These are phyloP conservation scores for Sebastes schlegelii DNA, from an alignment of 2,113 vertebrate species.

Conservation along the genomic window DNA sequence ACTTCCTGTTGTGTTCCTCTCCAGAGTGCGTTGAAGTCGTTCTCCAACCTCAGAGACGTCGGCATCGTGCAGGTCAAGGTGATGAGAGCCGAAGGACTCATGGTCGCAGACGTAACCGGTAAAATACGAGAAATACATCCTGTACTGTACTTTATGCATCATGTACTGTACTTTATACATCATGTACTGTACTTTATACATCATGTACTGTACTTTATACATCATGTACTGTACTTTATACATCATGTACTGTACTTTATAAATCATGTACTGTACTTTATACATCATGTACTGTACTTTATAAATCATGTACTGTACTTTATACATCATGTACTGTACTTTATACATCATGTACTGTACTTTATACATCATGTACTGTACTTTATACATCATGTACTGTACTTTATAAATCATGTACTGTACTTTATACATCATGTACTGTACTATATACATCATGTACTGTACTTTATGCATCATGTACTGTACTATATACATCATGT, in stretches of 20 bases:
- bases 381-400: too few relatives aligned
- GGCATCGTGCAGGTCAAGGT: slow-evolving; percentile 96
- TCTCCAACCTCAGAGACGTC: slow-evolving; percentile 91
- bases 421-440: too few relatives aligned
- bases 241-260: background rate
- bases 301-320: background rate
- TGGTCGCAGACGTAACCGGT: slow-evolving; percentile 96
- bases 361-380: background rate
- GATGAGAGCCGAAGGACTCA: slow-evolving; percentile 92
- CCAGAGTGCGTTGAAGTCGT: slow-evolving; percentile 85
- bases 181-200: background rate
- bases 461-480: background rate
- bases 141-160: background rate
- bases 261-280: background rate
- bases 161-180: background rate
- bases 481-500: too few relatives aligned
- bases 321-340: background rate
- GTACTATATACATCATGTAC: too few relatives aligned
- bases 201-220: too few relatives aligned
- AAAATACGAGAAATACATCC: slow-evolving; percentile 36
- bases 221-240: too few relatives aligned
- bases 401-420: too few relatives aligned
- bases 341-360: background rate
- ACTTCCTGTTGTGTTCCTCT: background rate
- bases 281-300: too few relatives aligned